Conservation (phyloP, 1,140 invertebrate genomes). For the Plodia interpunctella region DNA sequence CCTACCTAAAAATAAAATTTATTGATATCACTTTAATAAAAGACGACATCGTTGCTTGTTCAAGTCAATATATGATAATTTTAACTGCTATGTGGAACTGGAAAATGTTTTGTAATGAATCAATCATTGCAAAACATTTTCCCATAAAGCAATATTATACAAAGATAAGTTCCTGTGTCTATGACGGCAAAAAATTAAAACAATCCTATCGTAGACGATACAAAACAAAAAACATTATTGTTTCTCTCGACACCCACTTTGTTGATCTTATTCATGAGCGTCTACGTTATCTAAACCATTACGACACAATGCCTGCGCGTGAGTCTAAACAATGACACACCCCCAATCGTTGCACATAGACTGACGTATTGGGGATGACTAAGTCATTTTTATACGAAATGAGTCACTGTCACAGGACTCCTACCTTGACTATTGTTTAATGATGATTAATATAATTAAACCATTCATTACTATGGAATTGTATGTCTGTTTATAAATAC, state of each 20-base stretch:
- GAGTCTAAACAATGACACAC: slow-evolving; percentile 46
- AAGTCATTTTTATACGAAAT: slow-evolving; percentile 38
- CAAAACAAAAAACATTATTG: neutral
- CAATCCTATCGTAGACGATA: neutral
- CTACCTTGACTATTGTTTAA: slow-evolving; percentile 33
- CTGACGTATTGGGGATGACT: slow-evolving; percentile 28
- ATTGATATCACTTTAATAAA: no score
- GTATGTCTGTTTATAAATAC: slow-evolving; percentile 13
- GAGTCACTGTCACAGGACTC: slow-evolving; percentile 51
- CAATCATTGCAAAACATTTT: no score
- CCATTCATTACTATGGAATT: slow-evolving; percentile 29
- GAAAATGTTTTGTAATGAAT: no score
- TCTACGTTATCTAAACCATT: neutral
- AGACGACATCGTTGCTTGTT: no score
- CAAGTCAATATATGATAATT: no score
- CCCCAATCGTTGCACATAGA: slow-evolving; percentile 23
- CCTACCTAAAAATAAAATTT: no score
- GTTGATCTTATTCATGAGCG: neutral
- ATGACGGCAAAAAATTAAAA: no score
- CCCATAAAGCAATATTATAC: no score
- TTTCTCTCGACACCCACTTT: neutral
- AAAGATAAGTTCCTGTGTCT: no score
- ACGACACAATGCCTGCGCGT: slow-evolving; percentile 9
- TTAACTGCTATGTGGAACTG: no score
- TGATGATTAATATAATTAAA: slow-evolving; percentile 44